Base-by-base conservation (phyloP, 2,888 invertebrate genomes). In the Yponomeuta sedellus region DNA sequence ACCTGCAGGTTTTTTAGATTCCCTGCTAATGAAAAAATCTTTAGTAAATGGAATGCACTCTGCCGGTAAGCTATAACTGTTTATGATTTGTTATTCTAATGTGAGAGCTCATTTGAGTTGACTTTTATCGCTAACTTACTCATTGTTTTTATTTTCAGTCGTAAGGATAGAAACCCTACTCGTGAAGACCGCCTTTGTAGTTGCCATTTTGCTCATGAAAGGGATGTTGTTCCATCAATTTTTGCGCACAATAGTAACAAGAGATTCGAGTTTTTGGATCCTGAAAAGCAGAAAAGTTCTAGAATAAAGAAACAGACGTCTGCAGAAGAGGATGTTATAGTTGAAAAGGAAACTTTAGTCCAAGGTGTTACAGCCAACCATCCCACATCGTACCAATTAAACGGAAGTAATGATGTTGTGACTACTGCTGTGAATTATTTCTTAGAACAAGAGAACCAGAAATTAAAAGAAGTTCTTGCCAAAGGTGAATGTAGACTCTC, bases 1-100 rank as follows among this genome's bases (percentile, higher is more conserved):
- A 56, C 56, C 19, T 56, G 56, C 19, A 56, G 56, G 56, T 56
- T 56, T 56, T 56, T 12, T 56, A 56, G 56, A 56, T 56, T 56
- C 16, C 56, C 56, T 6, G 56, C 56, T 19, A 56, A 56, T 56
- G 56, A 11, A 56, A 56, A 56, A 56, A 19, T 56, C 56, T 56
- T 56, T 56, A 56, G 12, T 19, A 56, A 19, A 19, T 56, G 56
- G 56, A 56, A 10, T 19, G 56, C 19, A 1, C 25, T 25, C 25
- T 25, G 25, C 25, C 25, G 25, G 25, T 25, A 25, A 25, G 25
- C 25, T 25, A 25, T 25, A 2, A 25, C 1, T 25, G 25, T 25
- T 25, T 25, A 25, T 25, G 25, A 25, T 25, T 25, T 25, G 25
- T 25, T 25, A 25, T 25, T 25, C 25, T 25, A 25, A 25, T 25